Evolutionary conservation across 2,797 vertebrate genomes (phyloP), one percentile per base, ranked within the genome.

Genomic region (Myotis pilosus): DNA sequence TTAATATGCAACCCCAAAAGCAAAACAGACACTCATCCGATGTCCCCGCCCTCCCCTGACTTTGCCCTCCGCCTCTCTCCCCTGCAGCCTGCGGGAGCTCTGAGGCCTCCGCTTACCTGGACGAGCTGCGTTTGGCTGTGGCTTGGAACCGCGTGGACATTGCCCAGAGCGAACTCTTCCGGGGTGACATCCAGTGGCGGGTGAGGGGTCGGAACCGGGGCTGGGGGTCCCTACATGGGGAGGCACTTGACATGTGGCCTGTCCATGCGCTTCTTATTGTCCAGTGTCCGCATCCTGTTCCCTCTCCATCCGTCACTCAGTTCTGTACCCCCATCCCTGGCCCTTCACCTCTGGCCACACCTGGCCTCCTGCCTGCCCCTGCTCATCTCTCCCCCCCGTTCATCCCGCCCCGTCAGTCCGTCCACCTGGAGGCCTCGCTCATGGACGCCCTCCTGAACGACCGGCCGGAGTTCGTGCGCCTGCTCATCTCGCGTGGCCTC

Each of bases 71-170:
- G 68, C 47, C 60, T 81, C 72, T 51, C 38, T 2, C 36, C 88
- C 75, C 10, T 44, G n/a, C 96, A 99, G 99, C 99, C 0, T 99
- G 98, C 98, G 98, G 72, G 86, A 94, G 4, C 97, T 98, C 13
- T 57, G 97, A 98, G 4, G 97, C 97, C 79, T 98, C 96, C 30
- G 98, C 98, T 7, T 98, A 99, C 96, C 98, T 97, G 33, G 99
- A 99, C 28, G 99, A 99, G 96, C 97, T 99, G 96, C 99, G 98
- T 64, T 96, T 99, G 15, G 99, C 99, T 0, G 99, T 99, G 85
- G 98, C 99, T 11, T 99, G 99, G 99, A 99, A 99, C 98, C 98
- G 99, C 19, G 99, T 99, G 51, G 99, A 99, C 97, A 99, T 99
- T 23, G 99, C 99, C 82, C 99, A 99, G 97, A 99, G 98, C 0